phyloP scores from a whole-genome alignment of 1,140 invertebrate genomes.

The Drosophila albomicans region DNA sequence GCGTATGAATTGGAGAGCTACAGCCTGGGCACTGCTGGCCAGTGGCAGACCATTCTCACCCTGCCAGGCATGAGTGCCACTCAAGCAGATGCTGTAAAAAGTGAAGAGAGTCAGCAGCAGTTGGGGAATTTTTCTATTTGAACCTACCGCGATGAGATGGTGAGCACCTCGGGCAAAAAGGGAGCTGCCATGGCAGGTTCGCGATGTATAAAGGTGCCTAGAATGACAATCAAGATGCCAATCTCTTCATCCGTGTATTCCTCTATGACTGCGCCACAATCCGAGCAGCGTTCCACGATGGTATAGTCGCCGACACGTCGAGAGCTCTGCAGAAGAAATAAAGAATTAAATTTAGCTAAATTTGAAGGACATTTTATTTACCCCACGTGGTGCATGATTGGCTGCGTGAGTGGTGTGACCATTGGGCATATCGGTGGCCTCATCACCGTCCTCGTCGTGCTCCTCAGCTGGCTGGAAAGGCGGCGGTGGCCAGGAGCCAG shows the following conservation, averaged over 20 bases:
- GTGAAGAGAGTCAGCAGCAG: not conserved
- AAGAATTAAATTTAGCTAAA: not conserved
- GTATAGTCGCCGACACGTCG: conserved; percentile 90
- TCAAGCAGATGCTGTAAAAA: conserved; percentile 88
- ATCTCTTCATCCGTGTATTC: conserved; percentile 99
- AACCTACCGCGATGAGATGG: conserved; percentile 92
- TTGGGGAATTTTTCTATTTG: not conserved
- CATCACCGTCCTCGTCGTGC: conserved; percentile 71
- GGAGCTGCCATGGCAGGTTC: conserved; percentile 97
- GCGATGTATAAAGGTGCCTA: conserved; percentile 98
- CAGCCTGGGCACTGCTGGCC: conserved; percentile 95
- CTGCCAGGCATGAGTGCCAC: conserved; percentile 95
- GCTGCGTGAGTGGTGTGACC: conserved; percentile 53
- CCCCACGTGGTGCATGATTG: conserved; percentile 59
- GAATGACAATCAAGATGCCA: conserved; percentile 95
- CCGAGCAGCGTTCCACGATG: conserved; percentile 89
- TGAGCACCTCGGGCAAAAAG: conserved; percentile 95
- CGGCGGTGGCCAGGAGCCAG: conserved; percentile 82
- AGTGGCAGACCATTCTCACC: conserved; percentile 94
- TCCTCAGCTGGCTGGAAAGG: conserved; percentile 72
- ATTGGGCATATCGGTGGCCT: conserved; percentile 57
- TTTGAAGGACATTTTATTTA: conserved; percentile 32
- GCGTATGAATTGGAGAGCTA: conserved; percentile 98
- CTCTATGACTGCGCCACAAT: conserved; percentile 94
- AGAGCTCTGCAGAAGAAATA: conserved; percentile 85